Conservation (phyloP, 2,797 vertebrate genomes). For the Sebastes glaucus region DNA sequence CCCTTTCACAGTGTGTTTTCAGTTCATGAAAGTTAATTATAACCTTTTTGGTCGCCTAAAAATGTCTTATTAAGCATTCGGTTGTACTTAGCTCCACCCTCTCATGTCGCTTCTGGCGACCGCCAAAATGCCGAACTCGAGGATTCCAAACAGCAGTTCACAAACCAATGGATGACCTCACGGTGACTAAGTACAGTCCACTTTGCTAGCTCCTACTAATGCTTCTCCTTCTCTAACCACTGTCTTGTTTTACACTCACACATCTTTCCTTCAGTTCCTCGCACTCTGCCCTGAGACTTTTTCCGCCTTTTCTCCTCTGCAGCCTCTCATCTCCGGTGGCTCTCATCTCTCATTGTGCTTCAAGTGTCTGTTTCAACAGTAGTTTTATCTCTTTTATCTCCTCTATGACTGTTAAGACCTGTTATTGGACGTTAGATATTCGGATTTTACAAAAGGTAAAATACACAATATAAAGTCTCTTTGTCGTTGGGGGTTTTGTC, state of each 20-base stretch:
- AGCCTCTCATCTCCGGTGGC: conserved; percentile 35
- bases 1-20: too few relatives aligned
- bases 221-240: not conserved
- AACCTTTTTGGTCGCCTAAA: too few relatives aligned
- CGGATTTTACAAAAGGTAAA: not conserved
- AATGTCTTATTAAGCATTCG: fast-evolving
- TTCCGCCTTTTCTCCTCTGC: not conserved
- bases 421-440: conserved; percentile 20
- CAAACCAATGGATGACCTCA: too few relatives aligned
- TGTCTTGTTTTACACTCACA: not conserved
- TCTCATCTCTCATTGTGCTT: conserved; percentile 26
- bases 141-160: too few relatives aligned
- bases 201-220: not conserved
- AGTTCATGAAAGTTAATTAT: too few relatives aligned
- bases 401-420: not conserved
- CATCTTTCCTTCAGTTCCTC: not conserved
- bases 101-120: too few relatives aligned
- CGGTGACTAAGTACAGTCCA: too few relatives aligned
- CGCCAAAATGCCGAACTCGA: too few relatives aligned
- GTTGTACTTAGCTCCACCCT: too few relatives aligned
- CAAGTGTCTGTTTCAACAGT: conserved; percentile 3
- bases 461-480: not conserved
- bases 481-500: not conserved
- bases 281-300: not conserved
- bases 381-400: not conserved